Percentiles rank a stretch among this genome's conserved stretches.
These are phyloP conservation scores for Temnopleurus reevesii DNA, from an alignment of 53 echinoderm and acorn worm species.

Conservation along the genomic window DNA sequence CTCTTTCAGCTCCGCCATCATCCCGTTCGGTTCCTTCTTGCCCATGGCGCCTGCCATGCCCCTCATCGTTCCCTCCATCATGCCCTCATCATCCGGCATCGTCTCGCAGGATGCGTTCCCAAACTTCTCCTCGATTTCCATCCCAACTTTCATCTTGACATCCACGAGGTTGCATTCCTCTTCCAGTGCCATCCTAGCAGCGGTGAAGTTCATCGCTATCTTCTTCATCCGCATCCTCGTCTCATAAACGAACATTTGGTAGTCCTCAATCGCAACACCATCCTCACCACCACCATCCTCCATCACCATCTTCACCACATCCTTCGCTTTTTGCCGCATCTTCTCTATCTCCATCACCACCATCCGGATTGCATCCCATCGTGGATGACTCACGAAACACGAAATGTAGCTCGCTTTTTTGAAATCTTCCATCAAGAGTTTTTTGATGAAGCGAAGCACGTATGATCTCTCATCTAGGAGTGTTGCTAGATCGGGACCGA, in stretches of 20 bases:
- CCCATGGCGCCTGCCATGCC: neutral
- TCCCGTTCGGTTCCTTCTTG: neutral
- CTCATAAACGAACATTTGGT: neutral
- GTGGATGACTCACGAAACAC: neutral
- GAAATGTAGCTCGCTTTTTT: neutral
- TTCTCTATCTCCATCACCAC: neutral
- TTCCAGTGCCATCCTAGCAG: neutral
- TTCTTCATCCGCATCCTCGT: neutral
- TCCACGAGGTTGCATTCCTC: neutral
- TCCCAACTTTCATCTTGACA: neutral
- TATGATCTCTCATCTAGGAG: neutral
- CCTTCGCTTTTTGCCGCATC: conserved; percentile 1
- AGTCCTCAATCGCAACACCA: neutral
- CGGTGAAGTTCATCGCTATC: conserved; percentile 19
- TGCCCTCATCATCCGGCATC: neutral
- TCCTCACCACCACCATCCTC: neutral
- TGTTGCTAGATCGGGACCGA: neutral
- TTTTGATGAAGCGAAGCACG: neutral
- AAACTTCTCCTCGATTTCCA: neutral
- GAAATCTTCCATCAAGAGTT: neutral
- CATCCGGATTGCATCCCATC: neutral
- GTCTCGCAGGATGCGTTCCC: neutral
- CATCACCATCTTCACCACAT: neutral
- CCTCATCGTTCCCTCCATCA: neutral
- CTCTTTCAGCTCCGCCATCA: neutral